Percentiles rank a stretch among this genome's conserved stretches.
Evolutionary conservation across 2,113 vertebrate genomes (phyloP).

Genomic region (Sylvilagus bachmani): DNA sequence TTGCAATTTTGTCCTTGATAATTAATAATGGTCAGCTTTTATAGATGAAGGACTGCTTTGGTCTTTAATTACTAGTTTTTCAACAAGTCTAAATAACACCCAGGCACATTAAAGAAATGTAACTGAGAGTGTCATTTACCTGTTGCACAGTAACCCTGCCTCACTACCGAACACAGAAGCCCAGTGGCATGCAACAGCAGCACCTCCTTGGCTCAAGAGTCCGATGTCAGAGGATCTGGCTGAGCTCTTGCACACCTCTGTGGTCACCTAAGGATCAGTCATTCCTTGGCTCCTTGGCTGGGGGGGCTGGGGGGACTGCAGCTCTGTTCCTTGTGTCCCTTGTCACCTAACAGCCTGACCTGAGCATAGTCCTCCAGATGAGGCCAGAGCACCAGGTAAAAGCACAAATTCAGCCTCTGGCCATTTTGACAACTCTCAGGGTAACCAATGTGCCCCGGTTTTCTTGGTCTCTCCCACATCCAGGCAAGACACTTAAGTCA

Average conservation of each 20-base stretch:
- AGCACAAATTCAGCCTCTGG: not conserved
- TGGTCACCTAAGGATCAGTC: not conserved
- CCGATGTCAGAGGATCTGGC: not conserved
- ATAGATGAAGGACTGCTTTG: not conserved
- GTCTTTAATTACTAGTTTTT: not conserved
- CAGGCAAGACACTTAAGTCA: not conserved
- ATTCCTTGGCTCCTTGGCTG: not conserved
- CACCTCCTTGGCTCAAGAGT: not conserved
- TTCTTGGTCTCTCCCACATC: not conserved
- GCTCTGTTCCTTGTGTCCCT: not conserved
- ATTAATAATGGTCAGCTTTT: not conserved
- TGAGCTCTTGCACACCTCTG: not conserved
- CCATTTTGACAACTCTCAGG: not conserved
- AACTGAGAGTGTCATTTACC: not conserved
- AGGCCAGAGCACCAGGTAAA: not conserved
- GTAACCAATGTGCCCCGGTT: not conserved
- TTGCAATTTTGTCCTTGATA: too few relatives aligned
- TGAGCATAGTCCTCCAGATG: not conserved
- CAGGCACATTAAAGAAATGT: not conserved
- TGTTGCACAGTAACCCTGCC: not conserved
- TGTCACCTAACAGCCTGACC: not conserved
- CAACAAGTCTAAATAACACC: not conserved
- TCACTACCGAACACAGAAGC: not conserved
- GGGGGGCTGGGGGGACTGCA: too few relatives aligned
- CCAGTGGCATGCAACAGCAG: not conserved